A percentile compares a stretch with the other conserved stretches of the same genome.
Evolutionary conservation across 2,797 vertebrate genomes (phyloP).

Genomic region (Bufotes viridis): DNA sequence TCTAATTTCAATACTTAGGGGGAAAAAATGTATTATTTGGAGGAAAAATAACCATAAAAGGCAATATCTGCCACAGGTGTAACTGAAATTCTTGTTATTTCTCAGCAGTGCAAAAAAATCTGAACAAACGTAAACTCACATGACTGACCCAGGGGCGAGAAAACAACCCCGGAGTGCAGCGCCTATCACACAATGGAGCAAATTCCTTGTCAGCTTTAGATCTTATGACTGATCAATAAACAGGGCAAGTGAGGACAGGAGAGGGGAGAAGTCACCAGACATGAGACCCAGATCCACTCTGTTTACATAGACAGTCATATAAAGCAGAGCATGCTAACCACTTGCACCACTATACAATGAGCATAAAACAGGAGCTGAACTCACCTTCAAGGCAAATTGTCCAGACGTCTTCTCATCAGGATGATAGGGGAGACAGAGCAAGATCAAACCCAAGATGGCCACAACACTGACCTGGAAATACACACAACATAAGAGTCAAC

Average conservation of each 20-base stretch:
- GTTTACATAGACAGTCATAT: not conserved
- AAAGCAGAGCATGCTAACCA: not conserved
- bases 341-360: not conserved
- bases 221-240: constrained; percentile 35
- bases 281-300: not conserved
- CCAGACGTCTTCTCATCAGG: constrained; percentile 86
- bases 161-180: constrained; percentile 3
- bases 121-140: constrained; percentile 50
- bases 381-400: constrained; percentile 92
- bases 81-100: not conserved
- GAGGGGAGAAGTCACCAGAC: not conserved
- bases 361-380: not conserved
- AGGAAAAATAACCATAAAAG: no score
- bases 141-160: constrained; percentile 56
- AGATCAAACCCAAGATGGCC: constrained; percentile 86
- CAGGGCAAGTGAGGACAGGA: constrained; percentile 10
- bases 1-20: no score
- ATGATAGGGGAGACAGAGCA: constrained; percentile 87
- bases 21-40: no score
- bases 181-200: constrained; percentile 26
- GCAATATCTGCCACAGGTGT: not conserved
- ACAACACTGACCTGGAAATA: constrained; percentile 84
- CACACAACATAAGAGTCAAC: not conserved
- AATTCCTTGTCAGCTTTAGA: constrained; percentile 24
- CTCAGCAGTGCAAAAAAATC: not conserved